Evolutionary conservation across 2,888 invertebrate genomes (phyloP).

Genomic region (Acleris literana): DNA sequence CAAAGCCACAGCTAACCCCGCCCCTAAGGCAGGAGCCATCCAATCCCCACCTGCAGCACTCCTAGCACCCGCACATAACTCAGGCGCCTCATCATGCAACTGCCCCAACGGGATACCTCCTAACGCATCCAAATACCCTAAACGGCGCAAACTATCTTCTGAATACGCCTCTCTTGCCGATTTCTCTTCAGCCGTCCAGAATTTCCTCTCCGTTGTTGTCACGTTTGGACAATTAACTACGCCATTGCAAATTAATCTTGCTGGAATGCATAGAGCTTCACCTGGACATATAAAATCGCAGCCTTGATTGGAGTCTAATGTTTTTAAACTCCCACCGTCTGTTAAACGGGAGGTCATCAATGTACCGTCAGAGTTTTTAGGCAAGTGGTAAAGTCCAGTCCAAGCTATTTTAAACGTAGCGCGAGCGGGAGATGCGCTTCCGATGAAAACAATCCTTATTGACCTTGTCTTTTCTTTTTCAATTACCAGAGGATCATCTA

Average conservation of each 20-base stretch:
- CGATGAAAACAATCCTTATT: constrained; percentile 88
- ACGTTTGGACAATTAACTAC: constrained; percentile 93
- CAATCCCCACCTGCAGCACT: constrained; percentile 81
- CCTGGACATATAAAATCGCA: constrained; percentile 96
- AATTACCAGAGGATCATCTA: constrained; percentile 80
- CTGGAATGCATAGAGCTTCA: constrained; percentile 92
- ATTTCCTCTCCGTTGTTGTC: constrained; percentile 79
- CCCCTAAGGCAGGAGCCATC: constrained; percentile 86
- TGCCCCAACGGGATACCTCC: constrained; percentile 74
- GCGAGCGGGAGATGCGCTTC: constrained; percentile 90
- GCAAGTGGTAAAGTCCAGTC: constrained; percentile 94
- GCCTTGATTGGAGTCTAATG: constrained; percentile 72
- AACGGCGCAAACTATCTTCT: constrained; percentile 83
- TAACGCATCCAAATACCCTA: constrained; percentile 81
- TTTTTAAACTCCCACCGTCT: constrained; percentile 76
- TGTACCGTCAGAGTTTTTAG: constrained; percentile 91
- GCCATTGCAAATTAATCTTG: constrained; percentile 93
- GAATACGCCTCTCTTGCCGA: constrained; percentile 82
- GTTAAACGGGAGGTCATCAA: constrained; percentile 90
- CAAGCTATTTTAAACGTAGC: constrained; percentile 95
- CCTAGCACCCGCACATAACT: constrained; percentile 85
- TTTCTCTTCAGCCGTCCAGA: constrained; percentile 77
- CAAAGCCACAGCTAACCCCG: constrained; percentile 82
- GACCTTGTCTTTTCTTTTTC: constrained; percentile 86
- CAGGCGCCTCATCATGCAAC: constrained; percentile 90